phyloP scores from a whole-genome alignment of 2,797 vertebrate genomes.

The Karalla daura region DNA sequence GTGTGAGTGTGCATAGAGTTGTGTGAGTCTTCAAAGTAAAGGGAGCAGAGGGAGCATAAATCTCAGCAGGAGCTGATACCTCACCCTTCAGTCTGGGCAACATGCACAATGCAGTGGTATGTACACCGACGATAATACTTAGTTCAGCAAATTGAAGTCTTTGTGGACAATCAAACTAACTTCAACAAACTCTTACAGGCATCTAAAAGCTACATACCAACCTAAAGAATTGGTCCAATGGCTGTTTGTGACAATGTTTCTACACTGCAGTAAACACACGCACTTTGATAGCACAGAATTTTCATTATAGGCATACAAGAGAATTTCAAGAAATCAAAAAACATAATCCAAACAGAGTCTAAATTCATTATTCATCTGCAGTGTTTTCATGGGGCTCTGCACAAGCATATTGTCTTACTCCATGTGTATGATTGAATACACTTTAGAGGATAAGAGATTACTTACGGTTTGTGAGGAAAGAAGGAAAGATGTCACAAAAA shows the following conservation, averaged over 20 bases:
- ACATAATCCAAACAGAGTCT: slow-evolving; percentile 28
- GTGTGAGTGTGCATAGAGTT: slow-evolving; percentile 27
- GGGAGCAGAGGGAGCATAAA: slow-evolving; percentile 12
- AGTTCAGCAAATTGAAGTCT: background rate
- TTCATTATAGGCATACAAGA: slow-evolving; percentile 37
- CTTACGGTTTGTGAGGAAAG: slow-evolving; percentile 56
- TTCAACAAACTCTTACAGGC: background rate
- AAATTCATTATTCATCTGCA: slow-evolving; percentile 55
- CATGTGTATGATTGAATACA: slow-evolving; percentile 52
- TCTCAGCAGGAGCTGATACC: background rate
- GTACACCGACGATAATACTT: background rate
- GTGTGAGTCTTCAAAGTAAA: slow-evolving; percentile 65
- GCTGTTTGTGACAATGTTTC: slow-evolving; percentile 16
- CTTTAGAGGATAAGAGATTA: slow-evolving; percentile 38
- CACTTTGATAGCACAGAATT: slow-evolving; percentile 47
- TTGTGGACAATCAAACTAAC: background rate
- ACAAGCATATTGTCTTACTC: slow-evolving; percentile 34
- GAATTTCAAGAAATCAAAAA: slow-evolving; percentile 56
- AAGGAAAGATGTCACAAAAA: slow-evolving; percentile 51
- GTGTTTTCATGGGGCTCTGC: slow-evolving; percentile 33
- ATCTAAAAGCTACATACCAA: slow-evolving; percentile 3
- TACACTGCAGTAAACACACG: slow-evolving; percentile 43
- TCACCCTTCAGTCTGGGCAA: slow-evolving; percentile 20
- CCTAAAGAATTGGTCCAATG: slow-evolving; percentile 2
- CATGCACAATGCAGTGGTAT: background rate